phyloP scores from a whole-genome alignment of 2,888 invertebrate genomes.

The Laspeyria flexula region DNA sequence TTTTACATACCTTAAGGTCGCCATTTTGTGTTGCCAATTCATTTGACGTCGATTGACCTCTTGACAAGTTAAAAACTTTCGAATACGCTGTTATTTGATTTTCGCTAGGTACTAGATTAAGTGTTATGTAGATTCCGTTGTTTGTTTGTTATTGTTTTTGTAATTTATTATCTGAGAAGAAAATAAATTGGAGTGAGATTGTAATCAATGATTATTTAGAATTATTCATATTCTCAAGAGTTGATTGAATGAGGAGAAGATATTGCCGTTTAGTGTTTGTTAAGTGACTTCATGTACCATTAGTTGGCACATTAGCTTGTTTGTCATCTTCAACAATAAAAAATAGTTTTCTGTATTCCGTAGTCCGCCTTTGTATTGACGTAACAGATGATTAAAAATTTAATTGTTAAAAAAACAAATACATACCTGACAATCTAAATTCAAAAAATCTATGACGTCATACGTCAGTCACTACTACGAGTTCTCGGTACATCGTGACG shows the following conservation, averaged over 20 bases:
- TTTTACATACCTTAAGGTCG: constrained; percentile 38
- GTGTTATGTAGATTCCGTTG: neutral
- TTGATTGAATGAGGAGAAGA: no score
- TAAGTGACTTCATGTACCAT: no score
- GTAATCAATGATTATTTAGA: no score
- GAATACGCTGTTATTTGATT: constrained; percentile 18
- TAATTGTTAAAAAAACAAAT: neutral
- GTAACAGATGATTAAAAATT: neutral
- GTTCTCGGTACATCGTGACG: constrained; percentile 40
- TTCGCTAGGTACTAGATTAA: neutral
- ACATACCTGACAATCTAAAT: neutral
- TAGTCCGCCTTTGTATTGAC: no score
- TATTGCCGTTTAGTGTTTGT: no score
- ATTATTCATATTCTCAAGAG: no score
- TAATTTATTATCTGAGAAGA: no score
- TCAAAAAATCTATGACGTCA: constrained; percentile 26
- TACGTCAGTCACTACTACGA: constrained; percentile 36
- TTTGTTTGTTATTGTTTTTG: neutral
- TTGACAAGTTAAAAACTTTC: constrained; percentile 34
- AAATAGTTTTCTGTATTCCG: no score
- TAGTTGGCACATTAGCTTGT: no score
- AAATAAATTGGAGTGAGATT: no score
- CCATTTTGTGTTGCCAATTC: constrained; percentile 42
- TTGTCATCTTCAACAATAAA: no score
- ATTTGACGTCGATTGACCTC: constrained; percentile 32